Conservation (phyloP, 2,113 vertebrate genomes). For the Rissa tridactyla region DNA sequence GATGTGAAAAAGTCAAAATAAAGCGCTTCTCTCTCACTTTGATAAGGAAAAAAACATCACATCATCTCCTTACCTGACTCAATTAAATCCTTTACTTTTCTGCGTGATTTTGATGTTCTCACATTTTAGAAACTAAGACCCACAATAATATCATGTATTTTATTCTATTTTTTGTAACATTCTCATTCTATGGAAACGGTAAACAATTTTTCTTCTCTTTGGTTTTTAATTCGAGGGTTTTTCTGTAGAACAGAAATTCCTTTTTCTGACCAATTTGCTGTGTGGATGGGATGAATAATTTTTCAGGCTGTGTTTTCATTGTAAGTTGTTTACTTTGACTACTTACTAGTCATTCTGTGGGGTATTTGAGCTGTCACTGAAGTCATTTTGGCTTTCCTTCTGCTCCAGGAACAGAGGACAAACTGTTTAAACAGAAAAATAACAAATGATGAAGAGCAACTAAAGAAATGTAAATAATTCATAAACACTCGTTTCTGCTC, state of each 20-base stretch:
- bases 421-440: constrained; percentile 42
- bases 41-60: background rate
- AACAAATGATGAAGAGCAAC: background rate
- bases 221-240: background rate
- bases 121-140: background rate
- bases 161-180: background rate
- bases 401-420: constrained; percentile 10
- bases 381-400: constrained; percentile 10
- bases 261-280: background rate
- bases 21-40: background rate
- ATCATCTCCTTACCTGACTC: background rate
- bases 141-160: background rate
- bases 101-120: background rate
- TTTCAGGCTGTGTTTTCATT: background rate
- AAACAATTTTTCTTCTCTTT: background rate
- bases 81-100: background rate
- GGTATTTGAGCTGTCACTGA: constrained; percentile 27
- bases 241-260: background rate
- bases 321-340: constrained; percentile 37
- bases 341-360: constrained; percentile 4
- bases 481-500: background rate
- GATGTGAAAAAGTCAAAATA: constrained; percentile 18
- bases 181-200: background rate
- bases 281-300: background rate
- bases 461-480: constrained; percentile 27